Evolutionary conservation across 2,797 vertebrate species (phyloP).

Genomic region (Pelobates cultripes): DNA sequence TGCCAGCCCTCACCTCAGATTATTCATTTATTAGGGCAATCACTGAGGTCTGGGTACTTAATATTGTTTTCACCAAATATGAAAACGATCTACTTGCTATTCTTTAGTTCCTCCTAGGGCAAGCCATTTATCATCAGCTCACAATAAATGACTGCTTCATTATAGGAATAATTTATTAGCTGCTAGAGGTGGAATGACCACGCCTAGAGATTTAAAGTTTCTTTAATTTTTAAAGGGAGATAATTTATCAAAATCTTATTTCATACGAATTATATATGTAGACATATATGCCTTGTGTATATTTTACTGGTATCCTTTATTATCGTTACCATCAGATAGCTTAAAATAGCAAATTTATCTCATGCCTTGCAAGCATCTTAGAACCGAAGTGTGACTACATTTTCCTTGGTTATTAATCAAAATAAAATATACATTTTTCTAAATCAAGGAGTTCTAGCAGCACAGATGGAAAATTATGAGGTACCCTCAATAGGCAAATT

Average conservation of each 20-base stretch:
- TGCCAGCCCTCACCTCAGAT: conserved; percentile 85
- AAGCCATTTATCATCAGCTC: conserved; percentile 79
- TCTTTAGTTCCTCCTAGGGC: conserved; percentile 84
- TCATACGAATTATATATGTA: not conserved
- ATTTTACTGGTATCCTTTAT: conserved; percentile 44
- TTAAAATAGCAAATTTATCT: conserved; percentile 48
- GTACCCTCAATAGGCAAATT: no score
- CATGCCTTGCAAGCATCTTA: conserved; percentile 31
- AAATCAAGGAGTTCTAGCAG: not conserved
- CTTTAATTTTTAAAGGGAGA: conserved; percentile 87
- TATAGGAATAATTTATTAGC: conserved; percentile 85
- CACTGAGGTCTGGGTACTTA: conserved; percentile 83
- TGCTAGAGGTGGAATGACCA: conserved; percentile 80
- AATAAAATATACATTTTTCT: conserved; percentile 26
- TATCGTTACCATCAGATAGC: conserved; percentile 65
- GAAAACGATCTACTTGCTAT: conserved; percentile 91
- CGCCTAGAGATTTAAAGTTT: conserved; percentile 85
- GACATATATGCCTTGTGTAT: conserved; percentile 26
- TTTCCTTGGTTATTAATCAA: conserved; percentile 50
- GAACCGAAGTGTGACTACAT: conserved; percentile 49
- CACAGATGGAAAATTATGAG: not conserved
- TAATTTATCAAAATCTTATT: conserved; percentile 84
- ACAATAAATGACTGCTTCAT: conserved; percentile 88
- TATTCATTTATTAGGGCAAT: conserved; percentile 87
- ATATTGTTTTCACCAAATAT: conserved; percentile 90